Conservation (phyloP, 2,113 vertebrate genomes). For the Trogon surrucura region DNA sequence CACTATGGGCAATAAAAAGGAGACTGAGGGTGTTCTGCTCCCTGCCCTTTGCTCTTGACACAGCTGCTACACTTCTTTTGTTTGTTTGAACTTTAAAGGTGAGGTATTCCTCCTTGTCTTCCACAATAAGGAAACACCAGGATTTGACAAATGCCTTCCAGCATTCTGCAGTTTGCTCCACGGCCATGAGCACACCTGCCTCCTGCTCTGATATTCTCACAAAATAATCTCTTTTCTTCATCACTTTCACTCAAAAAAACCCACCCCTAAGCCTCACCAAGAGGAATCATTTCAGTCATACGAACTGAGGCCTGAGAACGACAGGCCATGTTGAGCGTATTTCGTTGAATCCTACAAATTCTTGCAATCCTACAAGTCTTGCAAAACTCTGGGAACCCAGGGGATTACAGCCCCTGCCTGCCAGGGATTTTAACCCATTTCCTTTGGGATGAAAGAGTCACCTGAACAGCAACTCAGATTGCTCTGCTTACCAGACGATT, state of each 20-base stretch:
- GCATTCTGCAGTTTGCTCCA: neutral
- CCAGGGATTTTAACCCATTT: neutral
- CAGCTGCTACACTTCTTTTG: neutral
- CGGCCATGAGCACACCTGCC: fast-evolving
- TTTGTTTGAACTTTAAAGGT: neutral
- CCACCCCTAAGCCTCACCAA: neutral
- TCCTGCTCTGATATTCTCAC: neutral
- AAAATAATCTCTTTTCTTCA: neutral
- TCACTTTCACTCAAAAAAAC: neutral
- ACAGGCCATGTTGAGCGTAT: fast-evolving
- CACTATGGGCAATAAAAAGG: neutral
- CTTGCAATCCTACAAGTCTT: neutral
- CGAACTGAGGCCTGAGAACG: neutral
- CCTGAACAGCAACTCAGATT: neutral
- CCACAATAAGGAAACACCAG: neutral
- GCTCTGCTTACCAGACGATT: neutral
- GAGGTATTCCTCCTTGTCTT: neutral
- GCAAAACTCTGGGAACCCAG: neutral
- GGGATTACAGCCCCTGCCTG: neutral
- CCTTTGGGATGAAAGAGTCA: neutral
- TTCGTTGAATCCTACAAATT: neutral
- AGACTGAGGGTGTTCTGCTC: neutral
- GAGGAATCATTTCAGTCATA: neutral
- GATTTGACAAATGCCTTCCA: neutral
- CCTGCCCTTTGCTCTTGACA: neutral